Conservation (phyloP, 2,888 invertebrate species). For the Stramonita haemastoma region DNA sequence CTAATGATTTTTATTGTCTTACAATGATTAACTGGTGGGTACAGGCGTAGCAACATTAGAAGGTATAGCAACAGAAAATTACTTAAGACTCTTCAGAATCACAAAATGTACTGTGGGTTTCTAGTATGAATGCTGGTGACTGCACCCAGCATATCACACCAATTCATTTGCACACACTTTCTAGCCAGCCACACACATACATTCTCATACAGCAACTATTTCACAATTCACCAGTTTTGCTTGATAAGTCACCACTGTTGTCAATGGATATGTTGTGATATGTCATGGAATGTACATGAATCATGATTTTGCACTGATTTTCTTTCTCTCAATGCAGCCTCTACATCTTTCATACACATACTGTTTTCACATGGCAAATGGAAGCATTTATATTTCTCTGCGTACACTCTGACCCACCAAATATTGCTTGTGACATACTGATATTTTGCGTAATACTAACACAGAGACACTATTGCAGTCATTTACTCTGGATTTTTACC, state of each 20-base stretch:
- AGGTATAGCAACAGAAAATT: background rate
- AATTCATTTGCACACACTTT: background rate
- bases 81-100: no score
- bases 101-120: no score
- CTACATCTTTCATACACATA: no score
- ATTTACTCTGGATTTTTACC: no score
- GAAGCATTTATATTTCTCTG: no score
- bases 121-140: no score
- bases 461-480: no score
- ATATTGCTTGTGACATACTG: no score
- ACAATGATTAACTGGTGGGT: background rate
- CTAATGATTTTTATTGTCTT: background rate
- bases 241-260: background rate
- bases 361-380: no score
- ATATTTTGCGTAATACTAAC: no score
- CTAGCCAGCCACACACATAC: background rate
- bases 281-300: constrained; percentile 11
- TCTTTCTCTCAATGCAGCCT: background rate
- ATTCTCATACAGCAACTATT: background rate
- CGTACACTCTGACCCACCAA: no score
- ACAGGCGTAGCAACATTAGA: background rate
- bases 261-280: background rate
- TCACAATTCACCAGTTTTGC: background rate
- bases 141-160: background rate
- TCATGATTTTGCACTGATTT: background rate